These are phyloP conservation scores for Herpetotheres cachinnans DNA, from an alignment of 2,113 vertebrate genomes.

Conservation along the genomic window DNA sequence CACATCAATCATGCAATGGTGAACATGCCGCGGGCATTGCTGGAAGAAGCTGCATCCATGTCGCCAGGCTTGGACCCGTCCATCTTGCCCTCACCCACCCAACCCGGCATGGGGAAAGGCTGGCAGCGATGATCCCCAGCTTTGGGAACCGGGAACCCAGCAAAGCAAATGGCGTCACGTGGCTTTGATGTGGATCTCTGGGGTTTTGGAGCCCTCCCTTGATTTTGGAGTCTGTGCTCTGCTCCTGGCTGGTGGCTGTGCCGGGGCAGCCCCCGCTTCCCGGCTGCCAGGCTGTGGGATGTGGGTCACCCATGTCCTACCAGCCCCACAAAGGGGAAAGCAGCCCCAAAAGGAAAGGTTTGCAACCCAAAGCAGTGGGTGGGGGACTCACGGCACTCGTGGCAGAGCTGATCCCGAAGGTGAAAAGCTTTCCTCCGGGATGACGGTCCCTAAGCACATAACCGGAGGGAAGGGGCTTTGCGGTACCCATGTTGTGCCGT, in stretches of 20 bases:
- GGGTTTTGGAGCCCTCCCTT: neutral
- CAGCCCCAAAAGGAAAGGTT: neutral
- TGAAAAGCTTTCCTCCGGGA: fast-evolving
- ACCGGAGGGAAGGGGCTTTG: fast-evolving
- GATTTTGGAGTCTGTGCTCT: neutral
- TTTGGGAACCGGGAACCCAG: neutral
- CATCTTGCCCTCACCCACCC: fast-evolving
- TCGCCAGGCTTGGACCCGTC: neutral
- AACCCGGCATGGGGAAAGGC: neutral
- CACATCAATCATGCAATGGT: fast-evolving
- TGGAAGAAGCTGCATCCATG: neutral
- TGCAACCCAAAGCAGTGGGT: neutral
- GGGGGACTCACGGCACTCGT: neutral
- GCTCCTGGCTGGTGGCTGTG: neutral
- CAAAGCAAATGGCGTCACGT: fast-evolving
- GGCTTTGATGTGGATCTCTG: neutral
- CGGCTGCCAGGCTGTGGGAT: neutral
- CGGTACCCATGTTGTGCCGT: fast-evolving
- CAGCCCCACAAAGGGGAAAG: neutral
- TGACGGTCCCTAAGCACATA: neutral
- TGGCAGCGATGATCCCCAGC: fast-evolving
- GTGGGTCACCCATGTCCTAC: fast-evolving
- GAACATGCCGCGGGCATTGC: fast-evolving
- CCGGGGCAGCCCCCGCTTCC: neutral
- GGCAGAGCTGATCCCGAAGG: neutral